These are phyloP conservation scores for Trichopria drosophilae DNA, from an alignment of 2,888 invertebrate species.

Conservation along the genomic window DNA sequence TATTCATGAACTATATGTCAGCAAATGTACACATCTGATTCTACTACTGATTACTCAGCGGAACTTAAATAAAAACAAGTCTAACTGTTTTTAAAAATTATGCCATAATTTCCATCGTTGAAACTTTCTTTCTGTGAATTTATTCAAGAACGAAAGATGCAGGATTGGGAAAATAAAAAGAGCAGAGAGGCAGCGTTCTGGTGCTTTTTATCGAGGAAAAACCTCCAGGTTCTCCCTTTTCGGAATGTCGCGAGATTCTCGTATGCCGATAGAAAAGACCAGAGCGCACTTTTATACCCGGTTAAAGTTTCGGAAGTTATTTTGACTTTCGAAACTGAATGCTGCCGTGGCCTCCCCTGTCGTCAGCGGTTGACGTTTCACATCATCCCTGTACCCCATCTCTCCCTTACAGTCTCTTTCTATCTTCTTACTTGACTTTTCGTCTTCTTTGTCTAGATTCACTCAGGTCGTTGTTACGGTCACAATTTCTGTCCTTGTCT, in stretches of 20 bases:
- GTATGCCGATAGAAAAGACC: slow-evolving; percentile 49
- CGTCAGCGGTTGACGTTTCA: slow-evolving; percentile 29
- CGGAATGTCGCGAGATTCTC: slow-evolving; percentile 44
- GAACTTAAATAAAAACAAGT: no score
- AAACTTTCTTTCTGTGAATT: no score
- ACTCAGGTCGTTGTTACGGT: no score
- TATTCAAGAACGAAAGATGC: no score
- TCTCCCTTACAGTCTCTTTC: slow-evolving; percentile 23
- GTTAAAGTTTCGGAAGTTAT: slow-evolving; percentile 54
- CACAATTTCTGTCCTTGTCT: slow-evolving; percentile 20
- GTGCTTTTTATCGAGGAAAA: slow-evolving; percentile 48
- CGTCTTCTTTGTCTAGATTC: no score
- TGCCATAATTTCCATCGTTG: no score
- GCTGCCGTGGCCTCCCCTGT: neutral
- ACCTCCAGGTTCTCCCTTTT: slow-evolving; percentile 32
- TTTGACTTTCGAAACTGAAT: slow-evolving; percentile 45
- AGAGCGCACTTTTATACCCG: slow-evolving; percentile 49
- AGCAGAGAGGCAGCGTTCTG: no score
- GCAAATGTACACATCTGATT: no score
- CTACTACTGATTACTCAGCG: no score
- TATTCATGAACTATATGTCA: no score
- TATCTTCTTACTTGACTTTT: slow-evolving; percentile 24
- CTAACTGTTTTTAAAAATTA: no score
- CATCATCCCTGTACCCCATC: slow-evolving; percentile 31
- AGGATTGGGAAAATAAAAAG: no score